Percentiles rank a stretch among this genome's conserved stretches.
Conservation (phyloP, 35 echinoderm and acorn worm species). For the Holothuria glaberrima region DNA sequence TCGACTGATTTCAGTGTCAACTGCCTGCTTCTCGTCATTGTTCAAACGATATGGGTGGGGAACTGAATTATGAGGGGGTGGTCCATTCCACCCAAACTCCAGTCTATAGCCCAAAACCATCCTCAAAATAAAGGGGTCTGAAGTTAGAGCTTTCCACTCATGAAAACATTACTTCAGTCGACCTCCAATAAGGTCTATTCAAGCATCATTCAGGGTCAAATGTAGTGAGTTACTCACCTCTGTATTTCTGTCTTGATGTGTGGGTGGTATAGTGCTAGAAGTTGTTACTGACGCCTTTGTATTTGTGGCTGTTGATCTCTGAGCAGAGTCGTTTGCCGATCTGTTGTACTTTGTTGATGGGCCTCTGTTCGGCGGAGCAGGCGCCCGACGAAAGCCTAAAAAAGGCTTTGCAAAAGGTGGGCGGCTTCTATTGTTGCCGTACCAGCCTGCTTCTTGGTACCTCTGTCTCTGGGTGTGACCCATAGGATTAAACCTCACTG, state of each 20-base stretch:
- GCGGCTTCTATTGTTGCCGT: not conserved
- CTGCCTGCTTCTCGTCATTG: not conserved
- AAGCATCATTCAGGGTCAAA: too few relatives aligned
- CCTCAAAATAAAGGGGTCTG: not conserved
- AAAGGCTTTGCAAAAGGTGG: constrained; percentile 2
- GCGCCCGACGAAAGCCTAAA: constrained; percentile 20
- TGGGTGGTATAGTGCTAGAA: not conserved
- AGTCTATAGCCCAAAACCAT: not conserved
- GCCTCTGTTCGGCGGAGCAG: not conserved
- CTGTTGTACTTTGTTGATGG: constrained; percentile 12
- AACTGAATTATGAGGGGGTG: not conserved
- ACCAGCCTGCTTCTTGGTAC: constrained; percentile 22
- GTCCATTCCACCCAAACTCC: not conserved
- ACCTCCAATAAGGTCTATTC: not conserved
- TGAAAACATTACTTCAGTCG: not conserved
- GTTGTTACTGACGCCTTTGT: constrained; percentile 17
- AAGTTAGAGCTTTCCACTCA: constrained; percentile 5
- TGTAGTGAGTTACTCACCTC: not conserved
- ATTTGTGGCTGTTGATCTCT: not conserved
- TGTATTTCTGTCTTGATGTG: not conserved
- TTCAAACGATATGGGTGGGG: constrained; percentile 1
- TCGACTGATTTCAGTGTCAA: constrained; percentile 12
- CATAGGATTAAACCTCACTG: not conserved
- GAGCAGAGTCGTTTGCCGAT: not conserved
- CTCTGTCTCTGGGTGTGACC: not conserved